These are phyloP conservation scores for Megalopta genalis DNA, from an alignment of 1,140 invertebrate species.

Conservation along the genomic window DNA sequence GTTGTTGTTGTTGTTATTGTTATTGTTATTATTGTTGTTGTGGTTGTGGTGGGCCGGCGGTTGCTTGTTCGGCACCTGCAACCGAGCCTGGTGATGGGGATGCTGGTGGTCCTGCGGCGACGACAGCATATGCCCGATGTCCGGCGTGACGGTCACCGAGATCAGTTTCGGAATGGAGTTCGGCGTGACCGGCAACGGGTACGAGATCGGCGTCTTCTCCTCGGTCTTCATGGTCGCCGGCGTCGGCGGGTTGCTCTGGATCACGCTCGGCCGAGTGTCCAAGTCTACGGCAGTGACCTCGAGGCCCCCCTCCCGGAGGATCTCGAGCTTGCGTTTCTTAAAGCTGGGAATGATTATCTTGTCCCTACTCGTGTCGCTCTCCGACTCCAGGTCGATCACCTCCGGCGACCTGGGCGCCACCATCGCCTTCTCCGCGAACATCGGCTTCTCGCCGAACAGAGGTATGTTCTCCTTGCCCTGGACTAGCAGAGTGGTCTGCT, in stretches of 20 bases:
- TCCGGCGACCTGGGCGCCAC: slow-evolving; percentile 82
- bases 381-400: slow-evolving; percentile 83
- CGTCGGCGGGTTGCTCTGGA: slow-evolving; percentile 65
- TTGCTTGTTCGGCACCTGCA: slow-evolving; percentile 49
- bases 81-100: slow-evolving; percentile 53
- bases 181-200: slow-evolving; percentile 51
- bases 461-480: slow-evolving; percentile 83
- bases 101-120: slow-evolving; percentile 66
- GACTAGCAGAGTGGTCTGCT: slow-evolving; percentile 75
- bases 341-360: slow-evolving; percentile 79
- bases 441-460: slow-evolving; percentile 75
- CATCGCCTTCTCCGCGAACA: slow-evolving; percentile 71
- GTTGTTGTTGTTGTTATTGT: slow-evolving; percentile 55
- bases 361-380: slow-evolving; percentile 73
- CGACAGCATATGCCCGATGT: slow-evolving; percentile 79
- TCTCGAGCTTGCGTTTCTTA: slow-evolving; percentile 87
- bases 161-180: slow-evolving; percentile 75
- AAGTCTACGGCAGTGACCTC: slow-evolving; percentile 85
- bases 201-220: slow-evolving; percentile 59
- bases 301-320: slow-evolving; percentile 86
- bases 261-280: slow-evolving; percentile 70
- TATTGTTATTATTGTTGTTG: slow-evolving; percentile 60
- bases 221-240: slow-evolving; percentile 64
- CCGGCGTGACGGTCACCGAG: slow-evolving; percentile 81
- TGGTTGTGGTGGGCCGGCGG: slow-evolving; percentile 53